Percentiles rank a stretch among this genome's conserved stretches.
Conservation (phyloP, 1,140 invertebrate species). For the Heliothis subflexa region DNA sequence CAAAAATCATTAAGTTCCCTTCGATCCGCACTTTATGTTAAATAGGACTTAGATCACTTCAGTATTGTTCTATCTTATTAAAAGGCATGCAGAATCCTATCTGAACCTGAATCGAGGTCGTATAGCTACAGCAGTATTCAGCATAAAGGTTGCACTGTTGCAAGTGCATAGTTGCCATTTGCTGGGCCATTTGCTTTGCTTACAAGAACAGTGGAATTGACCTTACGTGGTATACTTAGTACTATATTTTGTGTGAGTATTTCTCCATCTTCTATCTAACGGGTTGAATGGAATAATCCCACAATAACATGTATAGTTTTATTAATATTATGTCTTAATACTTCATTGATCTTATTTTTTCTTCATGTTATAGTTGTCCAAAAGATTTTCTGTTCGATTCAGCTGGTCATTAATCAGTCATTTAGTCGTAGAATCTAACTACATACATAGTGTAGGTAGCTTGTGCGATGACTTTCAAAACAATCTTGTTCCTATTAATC, state of each 20-base stretch:
- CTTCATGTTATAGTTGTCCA: too few relatives aligned
- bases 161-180: constrained; percentile 6
- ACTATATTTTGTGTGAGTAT: background rate
- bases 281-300: background rate
- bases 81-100: background rate
- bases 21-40: too few relatives aligned
- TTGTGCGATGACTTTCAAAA: constrained; percentile 34
- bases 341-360: too few relatives aligned
- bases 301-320: background rate
- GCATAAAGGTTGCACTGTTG: background rate
- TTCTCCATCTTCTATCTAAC: background rate
- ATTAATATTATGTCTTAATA: background rate
- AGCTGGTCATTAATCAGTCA: background rate
- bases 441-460: background rate
- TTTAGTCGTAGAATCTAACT: too few relatives aligned
- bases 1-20: too few relatives aligned
- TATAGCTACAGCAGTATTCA: background rate
- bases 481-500: constrained; percentile 23
- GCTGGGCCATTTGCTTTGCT: constrained; percentile 14
- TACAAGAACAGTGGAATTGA: constrained; percentile 7
- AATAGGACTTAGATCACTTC: background rate
- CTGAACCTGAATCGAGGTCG: background rate
- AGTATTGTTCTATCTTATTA: constrained; percentile 3
- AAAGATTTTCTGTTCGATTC: background rate
- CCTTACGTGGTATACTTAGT: background rate